Evolutionary conservation across 2,888 invertebrate genomes (phyloP).

Genomic region (Rutpela maculata): DNA sequence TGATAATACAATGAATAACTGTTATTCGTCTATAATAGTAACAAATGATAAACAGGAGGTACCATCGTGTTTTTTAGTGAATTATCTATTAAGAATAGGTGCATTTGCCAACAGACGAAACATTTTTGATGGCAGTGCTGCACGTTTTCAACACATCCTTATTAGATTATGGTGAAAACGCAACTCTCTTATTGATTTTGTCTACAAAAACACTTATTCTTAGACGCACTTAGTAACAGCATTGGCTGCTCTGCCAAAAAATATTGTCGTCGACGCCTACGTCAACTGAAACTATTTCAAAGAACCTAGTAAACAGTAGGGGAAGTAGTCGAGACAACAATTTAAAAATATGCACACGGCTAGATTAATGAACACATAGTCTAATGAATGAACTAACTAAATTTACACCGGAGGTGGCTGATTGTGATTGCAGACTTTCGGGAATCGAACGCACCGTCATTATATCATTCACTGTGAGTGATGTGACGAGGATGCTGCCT

Average conservation of each 20-base stretch:
- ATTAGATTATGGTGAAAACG: neutral
- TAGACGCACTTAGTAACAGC: neutral
- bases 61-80: no score
- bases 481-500: neutral
- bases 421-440: conserved; percentile 5
- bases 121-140: neutral
- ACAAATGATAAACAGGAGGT: no score
- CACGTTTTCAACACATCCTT: neutral
- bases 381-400: conserved; percentile 1
- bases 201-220: neutral
- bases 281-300: neutral
- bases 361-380: neutral
- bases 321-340: conserved; percentile 5
- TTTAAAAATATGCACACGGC: conserved; percentile 8
- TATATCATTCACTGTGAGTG: conserved; percentile 2
- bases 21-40: no score
- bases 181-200: neutral
- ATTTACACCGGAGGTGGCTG: neutral
- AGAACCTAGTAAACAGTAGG: neutral
- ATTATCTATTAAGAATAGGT: no score
- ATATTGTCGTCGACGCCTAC: neutral
- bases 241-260: neutral
- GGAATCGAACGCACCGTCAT: neutral
- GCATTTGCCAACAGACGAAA: neutral
- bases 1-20: no score